Evolutionary conservation across 2,113 vertebrate genomes (phyloP), one percentile per base, ranked within the genome.

Genomic region (Galeopterus variegatus): DNA sequence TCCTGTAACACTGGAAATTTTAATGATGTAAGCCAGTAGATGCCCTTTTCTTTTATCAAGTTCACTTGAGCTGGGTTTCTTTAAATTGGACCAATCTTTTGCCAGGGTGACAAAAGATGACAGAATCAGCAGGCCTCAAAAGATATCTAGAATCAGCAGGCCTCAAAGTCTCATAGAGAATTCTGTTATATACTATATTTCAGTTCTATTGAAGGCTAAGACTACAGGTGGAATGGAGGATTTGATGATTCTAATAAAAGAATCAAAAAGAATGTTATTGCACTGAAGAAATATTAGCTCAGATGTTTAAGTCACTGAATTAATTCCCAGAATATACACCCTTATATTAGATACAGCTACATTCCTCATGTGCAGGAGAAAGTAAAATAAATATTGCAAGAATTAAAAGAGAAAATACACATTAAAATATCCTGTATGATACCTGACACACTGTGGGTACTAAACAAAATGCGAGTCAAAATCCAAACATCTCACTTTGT

Each of bases 401-500:
- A 79, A 86, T 60, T 64, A 64, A 45, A 48, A 52, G 69, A 93
- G 69, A 77, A 96, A 77, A 89, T 58, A 82, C 17, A 70, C 2
- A 52, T 9, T 26, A 56, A 88, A 50, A 18, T 19, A 56, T 92
- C 50, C 7, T 67, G 56, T 54, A 62, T 5, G 84, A 84, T 70
- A 14, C 26, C 56, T 79, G 67, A 84, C 23, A 92, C 24, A 45
- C 5, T 90, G 26, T 58, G 93, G 19, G 24, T 33, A 3, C 31
- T 72, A n/a, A 92, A 45, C 3, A 90, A 84, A 91, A 93, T 48
- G 12, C 62, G 31, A 93, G 21, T 31, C 82, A 86, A 70, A 94
- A 77, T 88, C 50, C 50, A 88, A 33, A 50, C 6, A 90, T 5
- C 36, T 81, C n/a, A 60, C 23, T 60, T 24, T 36, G 23, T 60